phyloP scores from a whole-genome alignment of 2,888 invertebrate species.

The Malthinus flaveolus region DNA sequence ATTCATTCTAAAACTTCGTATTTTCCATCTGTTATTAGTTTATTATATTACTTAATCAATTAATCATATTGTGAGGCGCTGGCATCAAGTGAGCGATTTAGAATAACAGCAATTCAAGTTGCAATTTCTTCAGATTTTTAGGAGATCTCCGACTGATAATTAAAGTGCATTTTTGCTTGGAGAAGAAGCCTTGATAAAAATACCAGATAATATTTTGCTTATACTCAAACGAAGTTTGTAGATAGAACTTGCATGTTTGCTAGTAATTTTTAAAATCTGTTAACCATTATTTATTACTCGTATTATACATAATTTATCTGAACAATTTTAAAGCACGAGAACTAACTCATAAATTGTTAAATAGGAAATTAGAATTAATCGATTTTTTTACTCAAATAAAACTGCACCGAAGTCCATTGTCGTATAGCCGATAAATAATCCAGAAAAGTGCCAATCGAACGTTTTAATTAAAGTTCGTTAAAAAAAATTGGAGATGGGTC shows the following conservation, averaged over 20 bases:
- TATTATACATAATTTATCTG: conserved; percentile 23
- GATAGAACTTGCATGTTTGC: conserved; percentile 22
- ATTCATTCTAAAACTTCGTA: too few species aligned
- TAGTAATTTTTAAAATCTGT: conserved; percentile 28
- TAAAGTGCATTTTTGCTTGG: too few species aligned
- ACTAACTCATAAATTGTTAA: conserved; percentile 21
- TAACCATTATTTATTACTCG: conserved; percentile 26
- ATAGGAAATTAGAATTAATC: conserved; percentile 16
- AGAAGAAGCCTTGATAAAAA: too few species aligned
- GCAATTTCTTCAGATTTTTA: too few species aligned
- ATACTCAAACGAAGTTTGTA: conserved; percentile 5
- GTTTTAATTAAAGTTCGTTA: not conserved
- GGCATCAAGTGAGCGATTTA: too few species aligned
- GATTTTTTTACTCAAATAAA: conserved; percentile 6
- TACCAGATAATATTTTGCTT: not conserved
- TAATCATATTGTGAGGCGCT: too few species aligned
- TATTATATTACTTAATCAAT: too few species aligned
- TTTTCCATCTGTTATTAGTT: too few species aligned
- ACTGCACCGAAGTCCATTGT: conserved; percentile 5
- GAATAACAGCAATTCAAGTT: too few species aligned
- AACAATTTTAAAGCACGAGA: conserved; percentile 22
- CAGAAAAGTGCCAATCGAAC: too few species aligned
- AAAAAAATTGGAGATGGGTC: too few species aligned
- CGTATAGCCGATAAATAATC: conserved; percentile 4
- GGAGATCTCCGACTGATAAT: too few species aligned